phyloP scores from a whole-genome alignment of 92 coral and sea anemone genomes.

The Actinernus sp. region DNA sequence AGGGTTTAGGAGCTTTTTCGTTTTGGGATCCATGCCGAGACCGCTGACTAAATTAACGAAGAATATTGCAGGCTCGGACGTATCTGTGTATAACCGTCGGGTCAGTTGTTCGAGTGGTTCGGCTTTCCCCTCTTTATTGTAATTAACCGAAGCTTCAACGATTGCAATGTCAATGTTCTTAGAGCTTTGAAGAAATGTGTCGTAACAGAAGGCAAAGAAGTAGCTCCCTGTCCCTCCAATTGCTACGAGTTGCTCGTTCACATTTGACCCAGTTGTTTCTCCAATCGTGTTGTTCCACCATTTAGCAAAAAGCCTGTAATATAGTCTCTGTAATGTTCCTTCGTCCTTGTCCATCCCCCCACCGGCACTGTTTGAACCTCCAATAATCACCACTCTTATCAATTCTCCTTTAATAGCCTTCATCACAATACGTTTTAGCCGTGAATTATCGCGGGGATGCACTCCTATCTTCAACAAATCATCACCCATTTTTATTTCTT shows the following conservation, averaged over 20 bases:
- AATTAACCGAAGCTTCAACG: constrained; percentile 42
- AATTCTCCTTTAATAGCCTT: constrained; percentile 28
- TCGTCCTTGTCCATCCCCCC: constrained; percentile 55
- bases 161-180: constrained; percentile 23
- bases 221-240: constrained; percentile 52
- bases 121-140: constrained; percentile 9
- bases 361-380: constrained; percentile 57
- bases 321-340: constrained; percentile 19
- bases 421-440: constrained; percentile 5
- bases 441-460: constrained; percentile 12
- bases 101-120: constrained; percentile 47
- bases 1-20: constrained; percentile 6
- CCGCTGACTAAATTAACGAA: constrained; percentile 30
- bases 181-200: constrained; percentile 19
- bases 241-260: constrained; percentile 10
- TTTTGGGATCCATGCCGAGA: constrained; percentile 15
- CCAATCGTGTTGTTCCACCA: constrained; percentile 46
- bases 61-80: constrained; percentile 29
- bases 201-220: constrained; percentile 32
- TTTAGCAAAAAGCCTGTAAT: constrained; percentile 18
- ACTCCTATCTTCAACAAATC: too few species aligned
- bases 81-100: constrained; percentile 9
- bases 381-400: constrained; percentile 25
- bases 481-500: too few species aligned
- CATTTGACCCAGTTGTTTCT: constrained; percentile 16